A percentile compares a stretch with the other conserved stretches of the same genome.
phyloP scores from a whole-genome alignment of 2,797 vertebrate species.

The Geotrypetes seraphini region DNA sequence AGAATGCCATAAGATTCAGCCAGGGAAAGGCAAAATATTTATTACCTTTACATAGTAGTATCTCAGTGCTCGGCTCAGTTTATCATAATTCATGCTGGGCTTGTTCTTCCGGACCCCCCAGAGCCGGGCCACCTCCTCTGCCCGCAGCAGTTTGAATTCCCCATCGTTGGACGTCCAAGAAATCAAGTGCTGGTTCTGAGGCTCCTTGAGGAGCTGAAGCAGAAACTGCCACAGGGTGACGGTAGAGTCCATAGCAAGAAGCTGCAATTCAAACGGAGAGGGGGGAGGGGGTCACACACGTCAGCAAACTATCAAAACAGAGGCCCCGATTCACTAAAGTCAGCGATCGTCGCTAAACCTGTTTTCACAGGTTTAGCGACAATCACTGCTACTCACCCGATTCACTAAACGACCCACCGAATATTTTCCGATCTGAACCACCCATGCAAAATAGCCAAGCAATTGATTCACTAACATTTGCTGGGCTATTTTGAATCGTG shows the following conservation, averaged over 20 bases:
- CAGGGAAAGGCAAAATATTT: not conserved
- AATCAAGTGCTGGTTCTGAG: conserved; percentile 83
- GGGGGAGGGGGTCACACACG: no score
- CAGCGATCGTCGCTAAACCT: no score
- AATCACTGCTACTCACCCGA: no score
- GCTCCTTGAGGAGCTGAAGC: conserved; percentile 86
- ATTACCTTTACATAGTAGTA: conserved; percentile 97
- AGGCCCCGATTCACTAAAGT: no score
- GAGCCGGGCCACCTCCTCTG: conserved; percentile 91
- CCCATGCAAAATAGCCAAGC: no score
- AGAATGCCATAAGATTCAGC: not conserved
- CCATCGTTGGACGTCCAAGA: conserved; percentile 92
- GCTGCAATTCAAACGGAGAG: conserved; percentile 37
- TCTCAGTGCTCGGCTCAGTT: conserved; percentile 89
- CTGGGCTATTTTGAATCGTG: no score
- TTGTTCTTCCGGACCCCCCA: conserved; percentile 97
- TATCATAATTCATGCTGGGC: conserved; percentile 97
- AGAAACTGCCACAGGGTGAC: conserved; percentile 98
- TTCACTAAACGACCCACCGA: no score
- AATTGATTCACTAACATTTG: no score
- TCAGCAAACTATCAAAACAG: no score
- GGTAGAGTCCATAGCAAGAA: conserved; percentile 85
- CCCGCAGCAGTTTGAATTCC: conserved; percentile 93
- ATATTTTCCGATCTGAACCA: no score
- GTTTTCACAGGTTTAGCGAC: no score